Conservation (phyloP, 2,888 invertebrate species). For the Perithous albicinctus region DNA sequence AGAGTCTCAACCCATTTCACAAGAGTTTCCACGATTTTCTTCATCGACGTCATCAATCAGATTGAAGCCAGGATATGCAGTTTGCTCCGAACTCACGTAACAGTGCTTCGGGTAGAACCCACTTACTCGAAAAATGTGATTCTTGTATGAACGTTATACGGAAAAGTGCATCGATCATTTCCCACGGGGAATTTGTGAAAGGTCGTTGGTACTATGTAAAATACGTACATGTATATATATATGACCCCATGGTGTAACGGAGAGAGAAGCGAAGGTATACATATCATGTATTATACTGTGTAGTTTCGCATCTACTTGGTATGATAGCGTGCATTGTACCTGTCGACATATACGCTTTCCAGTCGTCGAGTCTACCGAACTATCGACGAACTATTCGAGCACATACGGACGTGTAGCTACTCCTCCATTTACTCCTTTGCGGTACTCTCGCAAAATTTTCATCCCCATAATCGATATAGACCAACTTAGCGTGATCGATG, state of each 20-base stretch:
- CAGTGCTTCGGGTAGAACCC: background rate
- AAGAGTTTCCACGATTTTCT: slow-evolving; percentile 4
- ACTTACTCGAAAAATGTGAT: slow-evolving; percentile 48
- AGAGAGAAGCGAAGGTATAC: background rate
- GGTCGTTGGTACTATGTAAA: slow-evolving; percentile 15
- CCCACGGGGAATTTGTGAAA: slow-evolving; percentile 49
- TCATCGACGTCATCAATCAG: slow-evolving; percentile 24
- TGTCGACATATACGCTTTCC: slow-evolving; percentile 32
- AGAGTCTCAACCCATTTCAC: background rate
- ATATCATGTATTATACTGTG: background rate
- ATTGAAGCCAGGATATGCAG: background rate
- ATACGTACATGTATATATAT: background rate
- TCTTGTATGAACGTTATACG: slow-evolving; percentile 45
- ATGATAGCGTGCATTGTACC: slow-evolving; percentile 26
- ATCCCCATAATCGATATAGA: slow-evolving; percentile 47
- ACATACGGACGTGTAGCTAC: slow-evolving; percentile 15
- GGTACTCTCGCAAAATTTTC: slow-evolving; percentile 8
- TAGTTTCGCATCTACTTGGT: slow-evolving; percentile 11
- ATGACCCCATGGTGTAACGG: background rate
- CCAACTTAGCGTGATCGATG: slow-evolving; percentile 18
- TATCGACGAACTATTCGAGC: slow-evolving; percentile 45
- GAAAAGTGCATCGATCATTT: slow-evolving; percentile 55
- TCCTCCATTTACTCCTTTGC: background rate
- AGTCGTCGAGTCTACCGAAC: slow-evolving; percentile 44
- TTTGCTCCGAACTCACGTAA: slow-evolving; percentile 12